These are phyloP conservation scores for Ceratitis capitata DNA, from an alignment of 1,140 invertebrate species.

Conservation along the genomic window DNA sequence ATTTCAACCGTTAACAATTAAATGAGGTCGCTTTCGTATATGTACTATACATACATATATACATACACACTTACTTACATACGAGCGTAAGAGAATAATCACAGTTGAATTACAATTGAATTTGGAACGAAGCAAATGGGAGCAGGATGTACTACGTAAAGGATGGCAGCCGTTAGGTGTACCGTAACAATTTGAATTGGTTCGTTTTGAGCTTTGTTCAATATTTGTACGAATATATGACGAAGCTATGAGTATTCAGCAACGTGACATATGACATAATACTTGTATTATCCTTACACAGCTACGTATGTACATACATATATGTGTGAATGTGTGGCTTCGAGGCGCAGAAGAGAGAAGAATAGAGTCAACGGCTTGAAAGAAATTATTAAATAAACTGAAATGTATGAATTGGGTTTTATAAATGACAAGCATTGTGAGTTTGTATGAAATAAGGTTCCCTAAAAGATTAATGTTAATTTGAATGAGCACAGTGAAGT, in stretches of 20 bases:
- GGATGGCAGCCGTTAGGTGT: neutral
- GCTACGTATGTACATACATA: no score
- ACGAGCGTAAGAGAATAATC: no score
- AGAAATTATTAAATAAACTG: neutral
- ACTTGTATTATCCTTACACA: neutral
- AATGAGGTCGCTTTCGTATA: neutral
- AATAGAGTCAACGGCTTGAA: neutral
- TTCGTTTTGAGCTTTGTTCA: no score
- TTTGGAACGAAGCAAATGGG: neutral
- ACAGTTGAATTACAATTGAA: neutral
- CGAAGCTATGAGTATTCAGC: no score
- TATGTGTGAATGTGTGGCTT: no score
- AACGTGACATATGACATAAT: neutral
- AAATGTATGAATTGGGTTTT: neutral
- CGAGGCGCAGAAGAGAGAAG: neutral
- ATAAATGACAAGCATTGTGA: neutral
- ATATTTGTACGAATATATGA: no score
- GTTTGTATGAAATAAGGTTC: neutral
- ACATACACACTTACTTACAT: no score
- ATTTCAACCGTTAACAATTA: neutral
- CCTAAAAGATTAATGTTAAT: neutral
- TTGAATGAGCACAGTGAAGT: neutral
- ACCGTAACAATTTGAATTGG: neutral
- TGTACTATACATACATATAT: neutral
- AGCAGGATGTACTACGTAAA: neutral